A percentile compares a stretch with the other conserved stretches of the same genome.
phyloP scores from a whole-genome alignment of 2,888 invertebrate species.

The Hypomecis atomaria region DNA sequence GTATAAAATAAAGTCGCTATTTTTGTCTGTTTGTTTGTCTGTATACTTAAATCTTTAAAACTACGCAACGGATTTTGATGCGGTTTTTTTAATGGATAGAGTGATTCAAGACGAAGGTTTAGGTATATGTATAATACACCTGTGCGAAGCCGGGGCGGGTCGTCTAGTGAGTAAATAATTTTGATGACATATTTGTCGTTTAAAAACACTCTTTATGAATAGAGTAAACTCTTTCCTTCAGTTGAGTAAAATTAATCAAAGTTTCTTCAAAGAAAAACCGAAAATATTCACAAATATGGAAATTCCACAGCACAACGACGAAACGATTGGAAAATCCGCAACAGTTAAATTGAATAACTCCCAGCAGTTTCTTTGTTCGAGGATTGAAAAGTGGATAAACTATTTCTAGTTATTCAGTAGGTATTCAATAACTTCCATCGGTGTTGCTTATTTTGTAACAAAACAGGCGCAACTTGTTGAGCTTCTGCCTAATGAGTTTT shows the following conservation, averaged over 20 bases:
- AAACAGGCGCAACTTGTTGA: constrained; percentile 6
- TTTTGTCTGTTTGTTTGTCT: too few species aligned
- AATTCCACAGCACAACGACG: not conserved
- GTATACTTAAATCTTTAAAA: too few species aligned
- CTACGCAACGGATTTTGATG: too few species aligned
- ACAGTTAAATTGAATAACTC: constrained; percentile 1
- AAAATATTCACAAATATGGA: not conserved
- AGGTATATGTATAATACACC: too few species aligned
- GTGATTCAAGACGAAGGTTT: too few species aligned
- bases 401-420: constrained; percentile 1
- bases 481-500: not conserved
- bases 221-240: too few species aligned
- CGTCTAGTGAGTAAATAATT: too few species aligned
- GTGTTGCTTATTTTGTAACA: constrained; percentile 1
- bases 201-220: too few species aligned
- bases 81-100: too few species aligned
- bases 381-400: constrained; percentile 4
- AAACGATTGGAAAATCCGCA: not conserved
- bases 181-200: too few species aligned
- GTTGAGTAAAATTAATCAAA: not conserved
- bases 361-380: not conserved
- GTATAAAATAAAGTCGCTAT: too few species aligned
- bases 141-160: too few species aligned
- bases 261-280: not conserved
- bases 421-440: not conserved